Evolutionary conservation across 2,888 invertebrate genomes (phyloP).

Genomic region (Incurvaria masculella): DNA sequence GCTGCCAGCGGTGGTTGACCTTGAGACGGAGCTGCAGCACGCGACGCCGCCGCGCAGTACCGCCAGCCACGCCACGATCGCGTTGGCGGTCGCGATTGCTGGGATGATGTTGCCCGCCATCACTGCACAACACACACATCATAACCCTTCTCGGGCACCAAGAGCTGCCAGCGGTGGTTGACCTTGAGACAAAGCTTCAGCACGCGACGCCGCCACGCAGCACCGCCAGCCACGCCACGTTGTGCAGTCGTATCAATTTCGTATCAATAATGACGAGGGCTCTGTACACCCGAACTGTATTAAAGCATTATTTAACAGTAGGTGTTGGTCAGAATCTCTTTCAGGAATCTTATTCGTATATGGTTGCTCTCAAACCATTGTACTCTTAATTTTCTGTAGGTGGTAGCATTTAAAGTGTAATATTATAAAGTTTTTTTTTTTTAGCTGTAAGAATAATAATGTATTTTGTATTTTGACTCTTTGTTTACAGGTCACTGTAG

Average conservation of each 20-base stretch:
- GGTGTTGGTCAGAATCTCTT: too few species aligned
- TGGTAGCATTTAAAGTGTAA: too few species aligned
- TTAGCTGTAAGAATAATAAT: too few species aligned
- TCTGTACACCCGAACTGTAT: too few species aligned
- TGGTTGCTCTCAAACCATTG: too few species aligned
- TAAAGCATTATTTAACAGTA: too few species aligned
- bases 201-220: slow-evolving; percentile 28
- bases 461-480: too few species aligned
- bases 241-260: slow-evolving; percentile 75
- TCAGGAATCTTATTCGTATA: too few species aligned
- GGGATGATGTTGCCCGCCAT: slow-evolving; percentile 99
- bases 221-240: slow-evolving; percentile 50
- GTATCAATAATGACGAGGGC: too few species aligned
- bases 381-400: too few species aligned
- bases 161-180: slow-evolving; percentile 68
- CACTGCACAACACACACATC: slow-evolving; percentile 58
- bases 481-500: too few species aligned
- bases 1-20: slow-evolving; percentile 68
- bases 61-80: slow-evolving; percentile 62
- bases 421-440: neutral
- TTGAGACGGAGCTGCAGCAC: slow-evolving; percentile 74
- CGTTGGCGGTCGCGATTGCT: slow-evolving; percentile 98
- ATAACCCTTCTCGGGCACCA: slow-evolving; percentile 70
- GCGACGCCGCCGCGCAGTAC: slow-evolving; percentile 3
- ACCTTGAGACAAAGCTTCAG: slow-evolving; percentile 74